Base-by-base conservation (phyloP, 1,140 invertebrate species). In the Brachionus asplanchnoidis region DNA sequence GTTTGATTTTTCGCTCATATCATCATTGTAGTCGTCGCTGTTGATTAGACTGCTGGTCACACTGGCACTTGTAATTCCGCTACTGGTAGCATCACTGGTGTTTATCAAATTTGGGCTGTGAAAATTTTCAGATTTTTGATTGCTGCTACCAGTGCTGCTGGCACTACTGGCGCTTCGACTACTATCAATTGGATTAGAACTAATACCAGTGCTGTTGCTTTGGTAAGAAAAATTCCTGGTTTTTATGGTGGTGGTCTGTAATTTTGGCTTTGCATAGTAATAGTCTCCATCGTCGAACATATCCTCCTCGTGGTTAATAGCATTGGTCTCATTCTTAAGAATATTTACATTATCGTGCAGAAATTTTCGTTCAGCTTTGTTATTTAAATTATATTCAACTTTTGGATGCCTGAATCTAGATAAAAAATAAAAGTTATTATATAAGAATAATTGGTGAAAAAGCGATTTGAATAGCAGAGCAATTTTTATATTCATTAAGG, bases 51-150 rank as follows among this genome's bases (percentile, higher is more conserved):
- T 73, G n/a, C 68, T 73, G 12, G 68, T 73, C 1, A 42, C 68
- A 42, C 68, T 77, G 12, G 23, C 73, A 50, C 73, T 77, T 26
- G 73, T 77, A n/a, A 77, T 50, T 23, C 73, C 73, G 50, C 73
- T 77, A n/a, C 73, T 77, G 12, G 42, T 77, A n/a, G 73, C 73
- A 77, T 26, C 40, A 50, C 73, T 77, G 14, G 42, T 77, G 11
- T 75, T 75, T n/a, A 70, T 66, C 28, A 75, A 75, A 75, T 75
- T 50, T 50, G 73, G 73, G 50, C 73, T 77, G 14, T 77, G 73
- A 11, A n/a, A 50, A 5, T n/a, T 50, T 77, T 46, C 40, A 12
- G 73, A 36, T 46, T 50, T 77, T 26, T 77, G 73, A 28, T 50
- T 50, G 14, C 17, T 77, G 26, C 42, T 77, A 2, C 42, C 44